A percentile compares a stretch with the other conserved stretches of the same genome.
Conservation (phyloP, 2,113 vertebrate genomes). For the Sinocyclocheilus maitianheensis region DNA sequence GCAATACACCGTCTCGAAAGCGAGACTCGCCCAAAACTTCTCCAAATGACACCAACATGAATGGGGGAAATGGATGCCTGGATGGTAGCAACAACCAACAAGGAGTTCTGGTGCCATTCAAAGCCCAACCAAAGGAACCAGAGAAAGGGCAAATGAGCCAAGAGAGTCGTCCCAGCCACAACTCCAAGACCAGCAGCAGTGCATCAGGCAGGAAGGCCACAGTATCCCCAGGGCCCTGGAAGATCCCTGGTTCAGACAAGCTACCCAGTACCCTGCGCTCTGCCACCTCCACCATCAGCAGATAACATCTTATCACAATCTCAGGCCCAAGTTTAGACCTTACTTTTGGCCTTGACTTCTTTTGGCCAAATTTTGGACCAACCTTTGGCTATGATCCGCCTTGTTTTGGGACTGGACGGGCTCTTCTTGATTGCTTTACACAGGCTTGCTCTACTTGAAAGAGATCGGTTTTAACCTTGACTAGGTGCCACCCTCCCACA, state of each 20-base stretch:
- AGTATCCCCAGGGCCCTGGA: slow-evolving; percentile 95
- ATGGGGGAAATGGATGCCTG: slow-evolving; percentile 69
- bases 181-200: slow-evolving; percentile 70
- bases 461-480: background rate
- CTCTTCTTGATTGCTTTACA: slow-evolving; percentile 17
- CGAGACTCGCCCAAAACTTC: slow-evolving; percentile 70
- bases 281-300: slow-evolving; percentile 88
- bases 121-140: slow-evolving; percentile 74
- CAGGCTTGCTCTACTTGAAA: slow-evolving; percentile 6
- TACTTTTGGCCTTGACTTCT: background rate
- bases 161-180: slow-evolving; percentile 76
- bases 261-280: slow-evolving; percentile 87
- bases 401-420: background rate
- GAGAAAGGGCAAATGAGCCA: slow-evolving; percentile 66
- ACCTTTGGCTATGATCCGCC: background rate
- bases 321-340: background rate
- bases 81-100: slow-evolving; percentile 65
- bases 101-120: slow-evolving; percentile 74
- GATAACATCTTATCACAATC: slow-evolving; percentile 75
- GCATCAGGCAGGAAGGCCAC: slow-evolving; percentile 83
- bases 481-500: background rate
- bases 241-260: slow-evolving; percentile 94
- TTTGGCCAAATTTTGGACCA: slow-evolving; percentile 23
- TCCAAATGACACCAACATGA: slow-evolving; percentile 69
- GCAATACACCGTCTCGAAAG: slow-evolving; percentile 50